A percentile compares a stretch with the other conserved stretches of the same genome.
Conservation (phyloP, 2,888 invertebrate species). For the Apodemia mormo region DNA sequence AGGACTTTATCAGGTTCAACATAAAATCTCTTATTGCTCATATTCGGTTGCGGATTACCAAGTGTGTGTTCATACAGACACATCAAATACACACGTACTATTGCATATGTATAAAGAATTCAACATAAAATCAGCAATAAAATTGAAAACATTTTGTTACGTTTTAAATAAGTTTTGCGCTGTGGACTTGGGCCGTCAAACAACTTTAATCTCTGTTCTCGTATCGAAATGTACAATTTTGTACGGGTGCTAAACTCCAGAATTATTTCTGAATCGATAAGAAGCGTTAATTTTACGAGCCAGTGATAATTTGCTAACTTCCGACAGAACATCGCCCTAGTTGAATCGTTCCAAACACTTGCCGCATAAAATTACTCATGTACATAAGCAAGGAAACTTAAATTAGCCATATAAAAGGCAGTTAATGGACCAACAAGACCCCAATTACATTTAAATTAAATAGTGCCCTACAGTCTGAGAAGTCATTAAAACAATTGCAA, state of each 20-base stretch:
- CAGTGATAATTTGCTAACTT: constrained; percentile 82
- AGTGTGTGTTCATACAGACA: constrained; percentile 63
- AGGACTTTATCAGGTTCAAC: constrained; percentile 58
- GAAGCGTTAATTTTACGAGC: constrained; percentile 81
- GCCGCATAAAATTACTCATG: constrained; percentile 68
- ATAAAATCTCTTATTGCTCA: constrained; percentile 54
- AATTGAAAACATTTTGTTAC: constrained; percentile 82
- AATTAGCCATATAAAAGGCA: constrained; percentile 26
- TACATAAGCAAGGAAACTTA: constrained; percentile 36
- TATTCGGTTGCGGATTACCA: constrained; percentile 41
- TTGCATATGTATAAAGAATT: constrained; percentile 74
- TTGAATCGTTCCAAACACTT: constrained; percentile 75
- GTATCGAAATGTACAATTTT: constrained; percentile 57
- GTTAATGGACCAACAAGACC: constrained; percentile 1
- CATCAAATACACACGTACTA: constrained; percentile 62
- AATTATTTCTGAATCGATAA: constrained; percentile 79
- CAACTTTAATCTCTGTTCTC: constrained; percentile 62
- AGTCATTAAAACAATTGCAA: neutral
- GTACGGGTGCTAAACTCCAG: constrained; percentile 49
- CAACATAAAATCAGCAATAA: constrained; percentile 81
- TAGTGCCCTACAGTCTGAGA: neutral
- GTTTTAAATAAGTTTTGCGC: constrained; percentile 77
- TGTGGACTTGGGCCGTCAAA: constrained; percentile 45
- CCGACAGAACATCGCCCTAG: constrained; percentile 78
- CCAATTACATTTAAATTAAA: constrained; percentile 5